Base-by-base conservation (phyloP, 2,113 vertebrate genomes). In the Telmatochromis bifrenatus region DNA sequence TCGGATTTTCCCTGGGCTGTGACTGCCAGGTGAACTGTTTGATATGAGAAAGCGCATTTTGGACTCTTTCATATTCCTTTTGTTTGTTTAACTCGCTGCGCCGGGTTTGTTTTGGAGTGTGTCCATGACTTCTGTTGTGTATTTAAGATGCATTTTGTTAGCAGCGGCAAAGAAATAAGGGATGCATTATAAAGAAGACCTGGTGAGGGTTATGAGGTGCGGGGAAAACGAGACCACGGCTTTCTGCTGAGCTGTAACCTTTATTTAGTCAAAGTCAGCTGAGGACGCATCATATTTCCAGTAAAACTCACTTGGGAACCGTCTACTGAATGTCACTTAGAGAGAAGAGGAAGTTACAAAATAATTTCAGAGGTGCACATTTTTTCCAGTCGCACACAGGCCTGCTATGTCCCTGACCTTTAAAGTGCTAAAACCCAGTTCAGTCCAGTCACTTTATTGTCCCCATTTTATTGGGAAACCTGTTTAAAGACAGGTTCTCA, bases 331-430 rank as follows among this genome's bases (percentile, higher is more conserved):
- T 26, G 84, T 23, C 45, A 31, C 62, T 83, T 23, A 28, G 7
- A 51, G 54, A 31, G 12, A 37, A n/a, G 39, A 85, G 53, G 39
- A 75, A 49, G 28, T 87, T 86, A 33, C 80, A 23, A 26, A 84
- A 75, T 47, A 51, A 82, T 62, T 49, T 89, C 37, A 23, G 42
- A 65, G 33, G 35, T 31, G 65, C 73, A 51, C 45, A 77, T 81
- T 83, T 77, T 84, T 87, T 79, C 85, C 65, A 82, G 23, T 21
- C 4, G 8, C 79, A 56, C 14, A 35, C 4, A 79, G 39, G 73
- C n/a, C 19, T 28, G 14, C 14, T n/a, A n/a, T 42, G 83, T 81
- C 82, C 83, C 82, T 84, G 65, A 89, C 88, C 89, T 90, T 68
- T 62, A 14, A 35, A n/a, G 56, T 21, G 54, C 73, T 68, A n/a